Evolutionary conservation across 1,140 invertebrate genomes (phyloP).

Genomic region (Drosophila quadrilineata): DNA sequence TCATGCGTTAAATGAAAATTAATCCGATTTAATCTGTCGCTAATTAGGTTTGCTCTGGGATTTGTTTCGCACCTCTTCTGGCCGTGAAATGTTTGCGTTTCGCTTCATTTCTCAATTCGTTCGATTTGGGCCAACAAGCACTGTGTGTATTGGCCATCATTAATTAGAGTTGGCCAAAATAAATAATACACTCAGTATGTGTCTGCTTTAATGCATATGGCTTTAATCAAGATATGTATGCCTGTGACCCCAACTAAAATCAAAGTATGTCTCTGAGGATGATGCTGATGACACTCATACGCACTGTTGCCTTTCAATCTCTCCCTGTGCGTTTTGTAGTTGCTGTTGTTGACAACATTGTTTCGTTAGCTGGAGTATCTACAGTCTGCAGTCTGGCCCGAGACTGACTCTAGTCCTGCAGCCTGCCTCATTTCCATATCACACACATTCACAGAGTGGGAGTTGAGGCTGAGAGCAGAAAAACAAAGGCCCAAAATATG

Average conservation of each 20-base stretch:
- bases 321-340: conserved; percentile 9
- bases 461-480: background rate
- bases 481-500: conserved; percentile 65
- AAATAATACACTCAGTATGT: background rate
- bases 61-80: conserved; percentile 68
- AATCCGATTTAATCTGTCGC: conserved; percentile 79
- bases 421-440: conserved; percentile 70
- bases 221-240: conserved; percentile 10
- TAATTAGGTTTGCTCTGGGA: conserved; percentile 79
- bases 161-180: no score
- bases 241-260: conserved; percentile 47
- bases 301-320: conserved; percentile 72
- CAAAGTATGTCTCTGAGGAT: no score
- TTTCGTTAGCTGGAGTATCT: conserved; percentile 33
- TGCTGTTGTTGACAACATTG: conserved; percentile 74
- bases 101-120: background rate
- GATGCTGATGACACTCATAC: conserved; percentile 74
- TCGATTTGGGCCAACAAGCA: background rate
- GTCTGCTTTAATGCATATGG: background rate
- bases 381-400: conserved; percentile 4
- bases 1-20: conserved; percentile 79
- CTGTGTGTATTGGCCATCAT: conserved; percentile 30
- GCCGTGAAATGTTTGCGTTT: background rate
- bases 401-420: conserved; percentile 19
- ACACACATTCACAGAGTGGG: conserved; percentile 30